These are phyloP conservation scores for Phylloscopus collybita DNA, from an alignment of 2,797 vertebrate genomes.

Conservation along the genomic window DNA sequence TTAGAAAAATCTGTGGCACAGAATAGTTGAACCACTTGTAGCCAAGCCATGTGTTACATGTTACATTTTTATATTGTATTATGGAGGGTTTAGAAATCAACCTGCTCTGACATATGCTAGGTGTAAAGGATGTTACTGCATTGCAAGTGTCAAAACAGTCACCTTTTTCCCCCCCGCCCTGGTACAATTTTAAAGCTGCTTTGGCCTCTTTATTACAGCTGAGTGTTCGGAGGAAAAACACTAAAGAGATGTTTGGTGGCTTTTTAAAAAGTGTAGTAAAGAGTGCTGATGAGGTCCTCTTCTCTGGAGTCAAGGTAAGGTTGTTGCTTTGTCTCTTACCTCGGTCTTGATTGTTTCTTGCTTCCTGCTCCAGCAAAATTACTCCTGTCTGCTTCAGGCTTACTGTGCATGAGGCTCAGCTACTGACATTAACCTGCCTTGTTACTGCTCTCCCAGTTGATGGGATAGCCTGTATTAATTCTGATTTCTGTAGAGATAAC, in stretches of 20 bases:
- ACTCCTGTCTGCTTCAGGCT: neutral
- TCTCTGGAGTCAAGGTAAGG: conserved; percentile 93
- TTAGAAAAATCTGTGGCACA: neutral
- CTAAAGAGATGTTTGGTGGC: conserved; percentile 97
- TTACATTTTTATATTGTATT: neutral
- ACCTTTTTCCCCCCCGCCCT: accelerated
- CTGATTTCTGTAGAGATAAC: neutral
- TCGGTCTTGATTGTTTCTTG: neutral
- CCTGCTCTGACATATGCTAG: neutral
- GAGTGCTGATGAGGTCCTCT: conserved; percentile 94
- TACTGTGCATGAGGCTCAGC: neutral
- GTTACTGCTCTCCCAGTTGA: neutral
- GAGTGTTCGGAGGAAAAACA: conserved; percentile 94
- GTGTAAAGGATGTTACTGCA: neutral
- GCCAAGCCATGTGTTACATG: neutral
- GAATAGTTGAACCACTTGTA: neutral
- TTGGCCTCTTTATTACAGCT: conserved; percentile 78
- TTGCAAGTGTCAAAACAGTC: neutral
- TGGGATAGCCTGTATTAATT: neutral
- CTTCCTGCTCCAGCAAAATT: neutral
- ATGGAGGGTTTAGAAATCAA: neutral
- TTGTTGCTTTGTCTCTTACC: neutral
- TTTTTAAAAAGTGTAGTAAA: conserved; percentile 97
- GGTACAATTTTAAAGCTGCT: neutral
- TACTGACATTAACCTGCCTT: neutral